A percentile compares a stretch with the other conserved stretches of the same genome.
These are phyloP conservation scores for Todiramphus saurophagus DNA, from an alignment of 2,113 vertebrate species.

Conservation along the genomic window DNA sequence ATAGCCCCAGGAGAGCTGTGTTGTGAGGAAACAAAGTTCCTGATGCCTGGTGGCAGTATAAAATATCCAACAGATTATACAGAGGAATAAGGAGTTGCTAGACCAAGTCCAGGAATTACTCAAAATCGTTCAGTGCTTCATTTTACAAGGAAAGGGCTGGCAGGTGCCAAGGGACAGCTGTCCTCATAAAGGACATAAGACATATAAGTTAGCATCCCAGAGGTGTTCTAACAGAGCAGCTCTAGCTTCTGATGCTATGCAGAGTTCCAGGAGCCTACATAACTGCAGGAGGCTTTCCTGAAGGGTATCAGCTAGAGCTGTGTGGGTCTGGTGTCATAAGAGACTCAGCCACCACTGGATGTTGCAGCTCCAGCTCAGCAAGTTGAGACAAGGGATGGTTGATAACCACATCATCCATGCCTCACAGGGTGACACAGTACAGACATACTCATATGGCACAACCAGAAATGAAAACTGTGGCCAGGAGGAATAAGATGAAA, in stretches of 20 bases:
- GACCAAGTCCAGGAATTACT: neutral
- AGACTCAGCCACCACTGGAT: neutral
- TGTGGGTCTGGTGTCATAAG: accelerated
- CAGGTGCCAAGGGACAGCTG: neutral
- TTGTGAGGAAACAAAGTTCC: neutral
- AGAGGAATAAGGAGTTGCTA: neutral
- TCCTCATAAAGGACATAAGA: neutral
- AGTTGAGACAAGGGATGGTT: neutral
- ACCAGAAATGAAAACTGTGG: neutral
- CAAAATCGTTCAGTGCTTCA: neutral
- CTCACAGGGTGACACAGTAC: neutral
- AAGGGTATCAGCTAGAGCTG: neutral
- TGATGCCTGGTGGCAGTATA: neutral
- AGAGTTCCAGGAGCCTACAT: neutral
- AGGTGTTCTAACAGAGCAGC: neutral
- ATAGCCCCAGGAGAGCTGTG: neutral
- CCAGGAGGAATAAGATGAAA: neutral
- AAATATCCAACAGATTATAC: neutral
- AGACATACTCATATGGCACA: neutral
- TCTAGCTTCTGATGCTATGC: neutral
- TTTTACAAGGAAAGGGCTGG: neutral
- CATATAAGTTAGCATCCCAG: neutral
- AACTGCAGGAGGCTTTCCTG: neutral
- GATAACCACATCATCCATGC: no score
- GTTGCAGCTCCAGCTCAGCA: neutral